Conservation (phyloP, 2,113 vertebrate genomes). For the Anolis carolinensis region DNA sequence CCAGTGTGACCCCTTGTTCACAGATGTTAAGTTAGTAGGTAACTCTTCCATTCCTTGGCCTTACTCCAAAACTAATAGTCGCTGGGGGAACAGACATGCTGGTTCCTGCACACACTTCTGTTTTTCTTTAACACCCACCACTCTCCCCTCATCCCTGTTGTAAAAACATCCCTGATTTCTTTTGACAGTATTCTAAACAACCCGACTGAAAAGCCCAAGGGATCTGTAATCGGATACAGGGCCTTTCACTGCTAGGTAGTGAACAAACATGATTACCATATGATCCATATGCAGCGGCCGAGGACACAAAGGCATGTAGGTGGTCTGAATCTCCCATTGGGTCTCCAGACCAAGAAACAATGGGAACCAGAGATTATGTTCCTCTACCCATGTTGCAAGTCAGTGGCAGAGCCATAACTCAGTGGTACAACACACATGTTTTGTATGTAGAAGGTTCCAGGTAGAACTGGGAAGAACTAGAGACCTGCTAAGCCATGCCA, state of each 20-base stretch:
- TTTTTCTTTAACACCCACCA: conserved; percentile 17
- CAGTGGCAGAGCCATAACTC: no score
- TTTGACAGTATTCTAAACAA: conserved; percentile 37
- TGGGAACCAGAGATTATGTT: background rate
- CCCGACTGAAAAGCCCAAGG: conserved; percentile 6
- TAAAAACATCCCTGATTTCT: conserved; percentile 45
- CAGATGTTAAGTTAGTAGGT: conserved; percentile 35
- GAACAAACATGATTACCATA: conserved; percentile 31
- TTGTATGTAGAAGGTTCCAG: background rate
- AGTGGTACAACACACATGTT: no score
- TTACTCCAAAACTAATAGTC: conserved; percentile 29
- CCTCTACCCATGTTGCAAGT: background rate
- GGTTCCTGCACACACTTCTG: conserved; percentile 23
- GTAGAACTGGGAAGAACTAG: no score
- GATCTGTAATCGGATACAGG: conserved; percentile 29
- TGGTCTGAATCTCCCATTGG: background rate
- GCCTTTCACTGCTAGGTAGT: conserved; percentile 35
- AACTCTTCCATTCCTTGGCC: conserved; percentile 24
- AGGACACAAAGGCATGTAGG: background rate
- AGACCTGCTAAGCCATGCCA: no score
- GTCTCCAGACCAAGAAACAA: background rate
- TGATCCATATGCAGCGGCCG: conserved; percentile 26
- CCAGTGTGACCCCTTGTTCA: conserved; percentile 40
- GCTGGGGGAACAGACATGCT: conserved; percentile 18
- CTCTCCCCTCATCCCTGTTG: conserved; percentile 13